Percentiles rank a stretch among this genome's conserved stretches.
phyloP scores from a whole-genome alignment of 2,113 vertebrate species.

The Antechinus flavipes region DNA sequence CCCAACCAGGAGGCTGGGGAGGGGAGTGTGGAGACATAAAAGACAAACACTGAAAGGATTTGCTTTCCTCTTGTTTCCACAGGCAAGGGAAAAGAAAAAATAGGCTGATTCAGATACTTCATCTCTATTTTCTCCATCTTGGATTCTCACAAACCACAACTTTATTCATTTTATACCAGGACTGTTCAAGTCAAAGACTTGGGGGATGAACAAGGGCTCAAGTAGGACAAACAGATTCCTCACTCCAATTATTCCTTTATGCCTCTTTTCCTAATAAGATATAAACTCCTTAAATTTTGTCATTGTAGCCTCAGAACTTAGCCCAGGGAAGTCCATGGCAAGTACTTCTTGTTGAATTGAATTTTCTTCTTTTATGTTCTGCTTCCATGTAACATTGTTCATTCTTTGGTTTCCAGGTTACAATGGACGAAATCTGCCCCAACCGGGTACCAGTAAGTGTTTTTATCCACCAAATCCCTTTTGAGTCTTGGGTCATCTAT shows the following conservation, averaged over 20 bases:
- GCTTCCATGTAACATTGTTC: neutral
- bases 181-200: neutral
- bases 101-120: neutral
- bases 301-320: neutral
- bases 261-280: neutral
- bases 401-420: slow-evolving; percentile 78
- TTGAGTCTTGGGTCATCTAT: neutral
- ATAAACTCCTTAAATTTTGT: neutral
- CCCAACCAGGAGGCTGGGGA: neutral
- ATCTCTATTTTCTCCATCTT: neutral
- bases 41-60: neutral
- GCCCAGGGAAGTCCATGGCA: neutral
- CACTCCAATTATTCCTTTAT: neutral
- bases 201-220: neutral
- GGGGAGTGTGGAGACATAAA: neutral
- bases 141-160: neutral
- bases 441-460: slow-evolving; percentile 76
- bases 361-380: neutral
- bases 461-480: slow-evolving; percentile 14
- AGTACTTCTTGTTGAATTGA: neutral
- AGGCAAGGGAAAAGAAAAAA: neutral
- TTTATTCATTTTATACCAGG: neutral
- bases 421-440: slow-evolving; percentile 67
- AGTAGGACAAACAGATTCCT: neutral
- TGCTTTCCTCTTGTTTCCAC: neutral